Conservation (phyloP, 1,140 invertebrate species). For the Tetramorium simillimum region DNA sequence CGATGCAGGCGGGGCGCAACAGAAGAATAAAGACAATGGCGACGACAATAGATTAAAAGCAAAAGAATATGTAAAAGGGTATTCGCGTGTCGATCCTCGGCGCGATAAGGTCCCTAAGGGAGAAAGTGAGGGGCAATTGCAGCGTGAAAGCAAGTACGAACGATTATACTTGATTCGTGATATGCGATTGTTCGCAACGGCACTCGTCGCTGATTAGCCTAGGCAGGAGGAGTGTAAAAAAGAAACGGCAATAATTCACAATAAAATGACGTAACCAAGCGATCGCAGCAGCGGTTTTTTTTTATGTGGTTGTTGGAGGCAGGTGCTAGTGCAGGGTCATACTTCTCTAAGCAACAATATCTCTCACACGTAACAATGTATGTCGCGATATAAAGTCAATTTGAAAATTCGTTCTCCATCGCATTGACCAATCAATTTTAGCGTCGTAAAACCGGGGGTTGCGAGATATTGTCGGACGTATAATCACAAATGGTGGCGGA, state of each 20-base stretch:
- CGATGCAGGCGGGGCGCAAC: conserved; percentile 47
- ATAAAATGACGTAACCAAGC: conserved; percentile 38
- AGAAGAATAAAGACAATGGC: conserved; percentile 40
- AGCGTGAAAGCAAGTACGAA: conserved; percentile 45
- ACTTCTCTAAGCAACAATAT: conserved; percentile 48
- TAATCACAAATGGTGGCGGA: conserved; percentile 12
- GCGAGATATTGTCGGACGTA: conserved; percentile 29
- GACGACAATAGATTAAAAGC: conserved; percentile 41
- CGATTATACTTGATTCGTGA: conserved; percentile 8
- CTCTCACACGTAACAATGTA: conserved; percentile 17
- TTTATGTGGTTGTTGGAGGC: conserved; percentile 23
- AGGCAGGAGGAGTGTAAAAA: not conserved
- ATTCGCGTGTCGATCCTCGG: not conserved
- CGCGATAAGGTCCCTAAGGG: conserved; percentile 30
- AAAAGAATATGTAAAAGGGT: conserved; percentile 36
- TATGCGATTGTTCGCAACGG: conserved; percentile 28
- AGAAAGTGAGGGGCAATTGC: conserved; percentile 51
- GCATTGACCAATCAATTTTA: conserved; percentile 6
- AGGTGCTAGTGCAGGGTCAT: conserved; percentile 46
- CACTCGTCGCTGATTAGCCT: not conserved
- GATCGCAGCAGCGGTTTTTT: conserved; percentile 12
- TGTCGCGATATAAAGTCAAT: not conserved
- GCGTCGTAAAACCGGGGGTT: not conserved
- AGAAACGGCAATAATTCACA: conserved; percentile 39
- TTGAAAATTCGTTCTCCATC: not conserved